Percentiles rank a stretch among this genome's conserved stretches.
Evolutionary conservation across 2,888 invertebrate species (phyloP).

Genomic region (Ganaspis brasiliensis): DNA sequence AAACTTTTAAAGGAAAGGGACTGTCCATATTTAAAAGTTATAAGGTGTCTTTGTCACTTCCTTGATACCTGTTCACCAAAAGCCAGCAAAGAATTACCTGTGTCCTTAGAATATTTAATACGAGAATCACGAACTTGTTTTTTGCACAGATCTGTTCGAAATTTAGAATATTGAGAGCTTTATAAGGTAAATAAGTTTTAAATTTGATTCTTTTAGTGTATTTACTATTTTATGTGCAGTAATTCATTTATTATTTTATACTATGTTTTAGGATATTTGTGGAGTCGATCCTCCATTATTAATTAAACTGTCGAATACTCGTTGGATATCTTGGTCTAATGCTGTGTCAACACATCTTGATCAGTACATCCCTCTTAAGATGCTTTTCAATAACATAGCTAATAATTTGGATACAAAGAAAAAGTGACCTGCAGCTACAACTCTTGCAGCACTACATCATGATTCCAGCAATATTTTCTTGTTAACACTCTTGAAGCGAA

Average conservation of each 20-base stretch:
- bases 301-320: constrained; percentile 58
- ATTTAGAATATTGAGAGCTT: constrained; percentile 44
- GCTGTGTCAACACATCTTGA: constrained; percentile 61
- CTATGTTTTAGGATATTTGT: constrained; percentile 48
- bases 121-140: constrained; percentile 68
- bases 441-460: background rate
- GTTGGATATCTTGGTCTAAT: constrained; percentile 65
- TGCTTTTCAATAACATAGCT: background rate
- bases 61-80: no score
- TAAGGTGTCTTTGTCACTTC: constrained; percentile 66
- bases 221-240: background rate
- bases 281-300: constrained; percentile 57
- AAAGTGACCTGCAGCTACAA: background rate
- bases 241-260: constrained; percentile 14
- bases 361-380: no score
- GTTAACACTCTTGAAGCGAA: background rate
- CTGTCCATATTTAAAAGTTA: background rate
- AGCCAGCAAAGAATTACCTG: constrained; percentile 62
- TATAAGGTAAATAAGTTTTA: constrained; percentile 47
- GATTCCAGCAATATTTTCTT: background rate
- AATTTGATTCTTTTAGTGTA: no score
- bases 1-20: background rate
- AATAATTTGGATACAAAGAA: background rate
- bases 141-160: constrained; percentile 55
- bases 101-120: constrained; percentile 64